phyloP scores from a whole-genome alignment of 1,140 invertebrate genomes.

The Brachionus asplanchnoidis region DNA sequence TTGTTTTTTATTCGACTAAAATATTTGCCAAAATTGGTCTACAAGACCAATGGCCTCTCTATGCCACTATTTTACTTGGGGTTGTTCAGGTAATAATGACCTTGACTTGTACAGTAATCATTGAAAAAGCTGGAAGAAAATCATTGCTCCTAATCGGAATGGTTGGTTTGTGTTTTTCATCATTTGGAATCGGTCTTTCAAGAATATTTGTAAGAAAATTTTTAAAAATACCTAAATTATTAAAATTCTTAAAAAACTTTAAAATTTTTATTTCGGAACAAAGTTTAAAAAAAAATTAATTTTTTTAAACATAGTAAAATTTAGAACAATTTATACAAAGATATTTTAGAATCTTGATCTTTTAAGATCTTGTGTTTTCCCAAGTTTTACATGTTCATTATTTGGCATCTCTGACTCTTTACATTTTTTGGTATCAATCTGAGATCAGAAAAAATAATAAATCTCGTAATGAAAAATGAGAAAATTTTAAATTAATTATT shows the following conservation, averaged over 20 bases:
- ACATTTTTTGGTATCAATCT: no score
- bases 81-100: conserved; percentile 68
- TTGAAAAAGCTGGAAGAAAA: conserved; percentile 66
- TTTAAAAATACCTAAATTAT: background rate
- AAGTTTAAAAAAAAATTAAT: no score
- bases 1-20: conserved; percentile 63
- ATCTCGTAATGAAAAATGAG: no score
- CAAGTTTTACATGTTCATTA: no score
- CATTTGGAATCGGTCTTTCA: conserved; percentile 3
- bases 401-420: no score
- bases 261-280: no score
- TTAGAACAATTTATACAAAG: no score
- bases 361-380: no score
- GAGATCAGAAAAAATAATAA: no score
- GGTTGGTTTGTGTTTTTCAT: conserved; percentile 40
- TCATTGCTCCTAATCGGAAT: conserved; percentile 72
- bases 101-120: conserved; percentile 54
- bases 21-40: conserved; percentile 68
- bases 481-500: no score
- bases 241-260: background rate
- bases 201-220: conserved; percentile 14
- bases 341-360: no score
- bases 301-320: no score
- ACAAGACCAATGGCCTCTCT: conserved; percentile 59
- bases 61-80: conserved; percentile 69